Percentiles rank a stretch among this genome's conserved stretches.
Evolutionary conservation across 2,797 vertebrate genomes (phyloP).

Genomic region (Oreochromis mossambicus): DNA sequence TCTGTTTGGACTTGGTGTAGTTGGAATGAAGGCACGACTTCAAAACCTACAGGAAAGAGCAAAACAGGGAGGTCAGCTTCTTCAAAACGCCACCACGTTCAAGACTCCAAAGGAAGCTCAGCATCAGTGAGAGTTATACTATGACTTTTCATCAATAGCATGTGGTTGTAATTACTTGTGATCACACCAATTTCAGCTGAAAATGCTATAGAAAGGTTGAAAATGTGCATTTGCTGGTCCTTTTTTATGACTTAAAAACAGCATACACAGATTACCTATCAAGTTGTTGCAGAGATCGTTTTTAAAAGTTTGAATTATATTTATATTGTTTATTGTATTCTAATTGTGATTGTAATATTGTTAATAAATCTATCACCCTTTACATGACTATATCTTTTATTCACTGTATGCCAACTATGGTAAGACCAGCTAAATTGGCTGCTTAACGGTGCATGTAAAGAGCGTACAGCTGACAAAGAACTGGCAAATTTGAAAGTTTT

Average conservation of each 20-base stretch:
- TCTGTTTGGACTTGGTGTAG: constrained; percentile 18
- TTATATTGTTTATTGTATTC: neutral
- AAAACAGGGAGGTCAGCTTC: neutral
- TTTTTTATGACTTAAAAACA: neutral
- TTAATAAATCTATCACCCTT: neutral
- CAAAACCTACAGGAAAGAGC: constrained; percentile 64
- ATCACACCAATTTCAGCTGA: neutral
- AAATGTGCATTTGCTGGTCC: neutral
- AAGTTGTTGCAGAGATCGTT: neutral
- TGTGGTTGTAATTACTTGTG: neutral
- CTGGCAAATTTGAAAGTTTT: neutral
- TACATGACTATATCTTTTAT: neutral
- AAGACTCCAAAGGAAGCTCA: neutral
- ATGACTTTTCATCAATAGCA: neutral
- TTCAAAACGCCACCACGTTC: neutral
- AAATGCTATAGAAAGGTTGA: neutral
- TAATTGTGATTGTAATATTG: neutral
- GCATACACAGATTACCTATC: neutral
- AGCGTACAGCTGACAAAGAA: neutral
- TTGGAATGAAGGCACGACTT: constrained; percentile 65
- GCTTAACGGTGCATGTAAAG: neutral
- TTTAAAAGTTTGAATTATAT: neutral
- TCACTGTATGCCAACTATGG: neutral
- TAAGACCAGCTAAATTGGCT: neutral
- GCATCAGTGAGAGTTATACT: neutral